Evolutionary conservation across 2,797 vertebrate genomes (phyloP).

Genomic region (Falco novaeseelandiae): DNA sequence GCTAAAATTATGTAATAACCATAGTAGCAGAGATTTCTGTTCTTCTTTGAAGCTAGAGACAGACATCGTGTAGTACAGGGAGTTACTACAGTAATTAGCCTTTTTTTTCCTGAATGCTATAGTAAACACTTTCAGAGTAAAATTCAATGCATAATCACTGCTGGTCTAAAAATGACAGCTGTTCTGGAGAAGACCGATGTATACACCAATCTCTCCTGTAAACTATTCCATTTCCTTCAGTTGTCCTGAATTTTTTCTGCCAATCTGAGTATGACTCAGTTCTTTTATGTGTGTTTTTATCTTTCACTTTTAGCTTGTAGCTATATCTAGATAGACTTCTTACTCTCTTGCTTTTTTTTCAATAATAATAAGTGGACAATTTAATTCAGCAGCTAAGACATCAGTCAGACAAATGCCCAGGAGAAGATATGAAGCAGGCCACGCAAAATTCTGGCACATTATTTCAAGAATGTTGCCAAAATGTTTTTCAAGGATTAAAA

Average conservation of each 20-base stretch:
- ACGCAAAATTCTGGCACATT: neutral
- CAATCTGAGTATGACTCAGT: slow-evolving; percentile 8
- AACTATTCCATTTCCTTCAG: neutral
- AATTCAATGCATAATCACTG: slow-evolving; percentile 49
- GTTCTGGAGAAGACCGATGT: slow-evolving; percentile 21
- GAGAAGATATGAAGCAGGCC: neutral
- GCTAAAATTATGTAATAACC: slow-evolving; percentile 26
- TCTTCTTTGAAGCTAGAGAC: slow-evolving; percentile 20
- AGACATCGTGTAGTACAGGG: slow-evolving; percentile 11
- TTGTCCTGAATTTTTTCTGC: neutral
- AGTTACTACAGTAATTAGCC: slow-evolving; percentile 53
- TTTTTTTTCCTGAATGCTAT: slow-evolving; percentile 25
- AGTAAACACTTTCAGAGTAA: slow-evolving; percentile 61
- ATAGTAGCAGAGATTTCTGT: neutral
- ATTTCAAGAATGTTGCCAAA: slow-evolving; percentile 5
- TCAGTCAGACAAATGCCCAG: neutral
- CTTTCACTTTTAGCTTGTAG: neutral
- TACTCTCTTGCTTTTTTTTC: neutral
- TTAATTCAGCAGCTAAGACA: neutral
- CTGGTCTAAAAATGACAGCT: slow-evolving; percentile 60
- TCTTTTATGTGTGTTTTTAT: slow-evolving; percentile 1
- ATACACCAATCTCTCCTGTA: slow-evolving; percentile 9
- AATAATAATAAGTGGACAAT: neutral
- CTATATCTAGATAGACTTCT: neutral
- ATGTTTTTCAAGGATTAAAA: slow-evolving; percentile 12